Evolutionary conservation across 2,888 invertebrate species (phyloP).

Genomic region (Iselma pallidipennis): DNA sequence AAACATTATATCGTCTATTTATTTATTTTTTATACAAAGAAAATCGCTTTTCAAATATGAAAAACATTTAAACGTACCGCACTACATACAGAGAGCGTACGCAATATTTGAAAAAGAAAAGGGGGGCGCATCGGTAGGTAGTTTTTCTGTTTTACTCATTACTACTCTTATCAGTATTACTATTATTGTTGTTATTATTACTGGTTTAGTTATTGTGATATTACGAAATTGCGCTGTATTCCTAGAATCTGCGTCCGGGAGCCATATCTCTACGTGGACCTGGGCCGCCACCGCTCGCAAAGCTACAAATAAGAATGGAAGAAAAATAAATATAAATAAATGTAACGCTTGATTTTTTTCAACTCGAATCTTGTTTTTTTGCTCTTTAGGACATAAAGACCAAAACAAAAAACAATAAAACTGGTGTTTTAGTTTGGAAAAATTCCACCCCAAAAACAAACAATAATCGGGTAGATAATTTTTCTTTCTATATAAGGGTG

Average conservation of each 20-base stretch:
- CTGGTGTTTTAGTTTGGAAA: too few species aligned
- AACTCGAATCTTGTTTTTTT: not conserved
- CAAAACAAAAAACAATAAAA: too few species aligned
- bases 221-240: constrained; percentile 6
- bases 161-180: too few species aligned
- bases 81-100: not conserved
- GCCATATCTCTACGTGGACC: constrained; percentile 53
- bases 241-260: constrained; percentile 58
- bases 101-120: too few species aligned
- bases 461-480: too few species aligned
- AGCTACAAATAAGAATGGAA: constrained; percentile 45
- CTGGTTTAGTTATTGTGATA: not conserved
- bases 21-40: too few species aligned
- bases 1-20: too few species aligned
- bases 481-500: constrained; percentile 20
- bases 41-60: too few species aligned
- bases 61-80: not conserved
- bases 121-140: too few species aligned
- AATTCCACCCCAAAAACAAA: too few species aligned
- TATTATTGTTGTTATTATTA: not conserved
- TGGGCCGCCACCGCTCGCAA: constrained; percentile 54
- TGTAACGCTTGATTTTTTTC: not conserved
- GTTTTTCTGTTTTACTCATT: too few species aligned
- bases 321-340: constrained; percentile 16
- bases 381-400: too few species aligned